A percentile compares a stretch with the other conserved stretches of the same genome.
Conservation (phyloP, 2,888 invertebrate species). For the Thyatira batis region DNA sequence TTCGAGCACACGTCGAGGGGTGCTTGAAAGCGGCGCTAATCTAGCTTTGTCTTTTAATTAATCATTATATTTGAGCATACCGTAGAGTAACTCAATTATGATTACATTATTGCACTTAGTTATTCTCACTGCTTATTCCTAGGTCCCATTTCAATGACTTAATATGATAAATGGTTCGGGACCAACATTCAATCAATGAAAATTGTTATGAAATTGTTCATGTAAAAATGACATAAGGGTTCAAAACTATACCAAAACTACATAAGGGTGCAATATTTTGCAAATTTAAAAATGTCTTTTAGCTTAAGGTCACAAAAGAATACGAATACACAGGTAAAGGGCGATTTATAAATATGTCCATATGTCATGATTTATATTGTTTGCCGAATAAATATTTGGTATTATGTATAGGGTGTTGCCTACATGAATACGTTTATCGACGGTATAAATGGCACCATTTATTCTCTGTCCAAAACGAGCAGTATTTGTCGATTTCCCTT, state of each 20-base stretch:
- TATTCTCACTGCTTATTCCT: too few relatives aligned
- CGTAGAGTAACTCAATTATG: not conserved
- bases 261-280: too few relatives aligned
- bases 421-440: conserved; percentile 3
- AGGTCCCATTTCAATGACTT: conserved; percentile 23
- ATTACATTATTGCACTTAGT: too few relatives aligned
- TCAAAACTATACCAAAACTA: too few relatives aligned
- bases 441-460: conserved; percentile 2
- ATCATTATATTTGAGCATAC: not conserved
- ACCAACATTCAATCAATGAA: too few relatives aligned
- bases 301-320: conserved; percentile 40
- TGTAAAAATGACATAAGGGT: too few relatives aligned
- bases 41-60: not conserved
- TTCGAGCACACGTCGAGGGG: conserved; percentile 7
- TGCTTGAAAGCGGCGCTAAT: not conserved
- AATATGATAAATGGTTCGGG: too few relatives aligned
- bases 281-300: too few relatives aligned
- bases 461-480: conserved; percentile 3
- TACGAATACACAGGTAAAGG: conserved; percentile 29
- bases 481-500: not conserved
- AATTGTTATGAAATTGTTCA: too few relatives aligned
- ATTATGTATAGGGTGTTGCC: conserved; percentile 1
- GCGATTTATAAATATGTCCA: conserved; percentile 37
- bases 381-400: conserved; percentile 25
- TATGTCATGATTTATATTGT: conserved; percentile 36